Percentiles rank a stretch among this genome's conserved stretches.
phyloP scores from a whole-genome alignment of 1,140 invertebrate species.

The Potamilus streckersoni region DNA sequence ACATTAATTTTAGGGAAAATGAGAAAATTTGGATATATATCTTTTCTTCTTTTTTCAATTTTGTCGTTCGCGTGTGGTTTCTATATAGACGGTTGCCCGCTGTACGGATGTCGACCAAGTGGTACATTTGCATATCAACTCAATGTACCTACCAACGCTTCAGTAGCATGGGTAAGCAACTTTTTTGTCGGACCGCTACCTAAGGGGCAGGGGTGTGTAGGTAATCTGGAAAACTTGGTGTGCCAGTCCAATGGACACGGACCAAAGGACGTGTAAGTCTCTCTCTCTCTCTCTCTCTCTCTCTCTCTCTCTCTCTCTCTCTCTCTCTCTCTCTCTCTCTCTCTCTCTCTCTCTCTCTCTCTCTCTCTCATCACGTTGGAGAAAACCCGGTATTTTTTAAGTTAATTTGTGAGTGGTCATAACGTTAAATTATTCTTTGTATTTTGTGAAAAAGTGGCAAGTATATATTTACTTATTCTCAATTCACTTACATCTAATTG shows the following conservation, averaged over 20 bases:
- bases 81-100: conserved; percentile 38
- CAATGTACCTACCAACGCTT: conserved; percentile 12
- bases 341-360: too few species aligned
- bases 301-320: too few species aligned
- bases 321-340: not conserved
- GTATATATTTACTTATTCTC: too few species aligned
- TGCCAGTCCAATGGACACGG: conserved; percentile 34
- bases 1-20: too few species aligned
- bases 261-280: conserved; percentile 12
- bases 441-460: too few species aligned
- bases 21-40: too few species aligned
- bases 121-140: conserved; percentile 38
- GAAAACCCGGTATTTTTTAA: too few species aligned
- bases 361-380: too few species aligned
- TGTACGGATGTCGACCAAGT: conserved; percentile 39
- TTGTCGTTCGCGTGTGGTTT: not conserved
- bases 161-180: conserved; percentile 12
- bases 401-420: too few species aligned
- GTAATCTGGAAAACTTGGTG: conserved; percentile 30
- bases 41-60: too few species aligned
- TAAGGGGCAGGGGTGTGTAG: conserved; percentile 37
- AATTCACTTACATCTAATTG: too few species aligned
- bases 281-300: not conserved
- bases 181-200: conserved; percentile 13
- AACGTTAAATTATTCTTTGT: too few species aligned